Conservation (phyloP, 2,113 vertebrate species). For the Probosciger aterrimus region DNA sequence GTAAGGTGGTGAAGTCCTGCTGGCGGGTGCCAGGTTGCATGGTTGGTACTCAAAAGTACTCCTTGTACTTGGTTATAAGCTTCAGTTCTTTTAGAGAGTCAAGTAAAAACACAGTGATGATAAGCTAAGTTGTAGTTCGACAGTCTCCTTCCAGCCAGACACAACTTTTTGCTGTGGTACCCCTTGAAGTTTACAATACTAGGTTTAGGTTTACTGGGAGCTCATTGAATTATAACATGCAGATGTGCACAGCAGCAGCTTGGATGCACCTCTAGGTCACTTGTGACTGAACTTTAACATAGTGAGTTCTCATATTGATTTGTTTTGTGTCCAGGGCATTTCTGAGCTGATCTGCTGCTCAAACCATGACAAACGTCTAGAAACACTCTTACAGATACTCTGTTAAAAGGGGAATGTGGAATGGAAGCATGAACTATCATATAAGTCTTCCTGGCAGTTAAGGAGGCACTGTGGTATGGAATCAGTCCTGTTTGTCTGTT, state of each 20-base stretch:
- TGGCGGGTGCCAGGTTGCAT: too few relatives aligned
- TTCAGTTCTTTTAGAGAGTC: neutral
- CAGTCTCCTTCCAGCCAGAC: neutral
- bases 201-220: neutral
- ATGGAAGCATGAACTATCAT: neutral
- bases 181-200: neutral
- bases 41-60: fast-evolving
- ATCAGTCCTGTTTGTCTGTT: neutral
- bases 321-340: neutral
- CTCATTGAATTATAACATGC: neutral
- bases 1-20: neutral
- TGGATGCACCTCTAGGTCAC: neutral
- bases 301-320: neutral
- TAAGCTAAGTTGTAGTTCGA: neutral
- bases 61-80: neutral
- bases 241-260: neutral
- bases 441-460: neutral
- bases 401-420: neutral
- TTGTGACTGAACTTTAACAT: neutral
- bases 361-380: neutral
- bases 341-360: neutral
- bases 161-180: neutral
- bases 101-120: neutral
- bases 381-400: neutral
- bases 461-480: neutral